A percentile compares a stretch with the other conserved stretches of the same genome.
phyloP scores from a whole-genome alignment of 2,113 vertebrate species.

The Microtus richardsoni region DNA sequence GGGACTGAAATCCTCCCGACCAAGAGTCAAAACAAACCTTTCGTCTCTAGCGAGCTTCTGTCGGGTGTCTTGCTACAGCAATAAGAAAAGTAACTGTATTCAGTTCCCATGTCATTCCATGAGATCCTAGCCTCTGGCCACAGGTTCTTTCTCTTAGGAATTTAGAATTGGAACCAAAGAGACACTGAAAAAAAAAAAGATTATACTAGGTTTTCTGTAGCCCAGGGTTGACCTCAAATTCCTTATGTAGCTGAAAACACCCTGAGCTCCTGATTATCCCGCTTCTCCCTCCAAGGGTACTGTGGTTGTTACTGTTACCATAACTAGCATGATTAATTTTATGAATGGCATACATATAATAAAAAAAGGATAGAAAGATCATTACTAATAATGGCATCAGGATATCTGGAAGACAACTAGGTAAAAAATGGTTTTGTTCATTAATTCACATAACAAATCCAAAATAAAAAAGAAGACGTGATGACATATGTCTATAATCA shows the following conservation, averaged over 20 bases:
- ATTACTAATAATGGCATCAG: neutral
- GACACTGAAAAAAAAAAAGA: neutral
- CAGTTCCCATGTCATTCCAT: neutral
- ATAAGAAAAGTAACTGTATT: neutral
- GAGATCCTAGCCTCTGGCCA: neutral
- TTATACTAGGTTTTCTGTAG: neutral
- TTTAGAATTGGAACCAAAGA: constrained; percentile 13
- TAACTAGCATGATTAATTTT: neutral
- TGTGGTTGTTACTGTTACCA: too few relatives aligned
- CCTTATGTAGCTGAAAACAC: neutral
- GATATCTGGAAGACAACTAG: neutral
- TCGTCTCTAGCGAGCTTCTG: neutral
- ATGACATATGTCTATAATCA: neutral
- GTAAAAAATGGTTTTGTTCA: neutral
- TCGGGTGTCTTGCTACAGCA: neutral
- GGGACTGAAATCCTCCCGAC: neutral
- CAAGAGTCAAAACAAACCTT: neutral
- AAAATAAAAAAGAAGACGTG: neutral
- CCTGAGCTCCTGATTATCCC: neutral
- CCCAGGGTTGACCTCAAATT: neutral
- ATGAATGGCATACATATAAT: neutral
- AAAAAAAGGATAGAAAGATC: constrained; percentile 36
- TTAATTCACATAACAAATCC: neutral
- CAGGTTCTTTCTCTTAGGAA: constrained; percentile 14
- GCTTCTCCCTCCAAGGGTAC: neutral